Base-by-base conservation (phyloP, 1,140 invertebrate species). In the Aphidius gifuensis region DNA sequence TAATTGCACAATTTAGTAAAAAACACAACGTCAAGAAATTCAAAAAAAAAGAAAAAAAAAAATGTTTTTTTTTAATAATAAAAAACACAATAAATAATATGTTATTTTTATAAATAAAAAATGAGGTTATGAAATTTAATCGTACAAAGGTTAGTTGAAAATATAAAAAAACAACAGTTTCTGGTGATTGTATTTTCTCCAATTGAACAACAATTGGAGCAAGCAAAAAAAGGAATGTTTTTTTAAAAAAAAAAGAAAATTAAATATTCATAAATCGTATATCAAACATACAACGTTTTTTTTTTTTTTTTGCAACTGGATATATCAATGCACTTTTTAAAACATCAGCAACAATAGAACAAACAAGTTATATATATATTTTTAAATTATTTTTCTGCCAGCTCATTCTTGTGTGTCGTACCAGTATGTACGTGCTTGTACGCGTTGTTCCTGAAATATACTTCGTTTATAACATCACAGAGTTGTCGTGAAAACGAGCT, bases 401-500 rank as follows among this genome's bases (percentile, higher is more conserved):
- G 74, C 71, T 75, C 75, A 75, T 73, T 74, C 68, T 66, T 65
- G 9, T 65, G 9, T 44, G 64, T 64, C 56, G 66, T 71, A 68
- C 68, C 64, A 72, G 64, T 67, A 70, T 63, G 68, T 69, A 70
- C 64, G 68, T 69, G 68, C 66, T 64, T 39, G 68, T 68, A 65
- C 65, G 56, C 62, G 66, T 66, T 67, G 38, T 62, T 11, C 56
- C 60, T 67, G 57, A 59, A 62, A 68, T 65, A 66, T 46, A 62
- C 39, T 50, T 5, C 7, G 45, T 54, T 44, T 61, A 57, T 64
- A 7, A 7, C 11, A 23, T 46, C 9, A 64, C 11, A 9, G 51
- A 48, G 60, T 51, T 57, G 66, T 58, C 46, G 60, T 58, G 11
- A 53, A 57, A 67, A 57, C 16, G 16, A 16, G 16, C 16, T 16